phyloP scores from a whole-genome alignment of 2,888 invertebrate genomes.

The Panopea generosa region DNA sequence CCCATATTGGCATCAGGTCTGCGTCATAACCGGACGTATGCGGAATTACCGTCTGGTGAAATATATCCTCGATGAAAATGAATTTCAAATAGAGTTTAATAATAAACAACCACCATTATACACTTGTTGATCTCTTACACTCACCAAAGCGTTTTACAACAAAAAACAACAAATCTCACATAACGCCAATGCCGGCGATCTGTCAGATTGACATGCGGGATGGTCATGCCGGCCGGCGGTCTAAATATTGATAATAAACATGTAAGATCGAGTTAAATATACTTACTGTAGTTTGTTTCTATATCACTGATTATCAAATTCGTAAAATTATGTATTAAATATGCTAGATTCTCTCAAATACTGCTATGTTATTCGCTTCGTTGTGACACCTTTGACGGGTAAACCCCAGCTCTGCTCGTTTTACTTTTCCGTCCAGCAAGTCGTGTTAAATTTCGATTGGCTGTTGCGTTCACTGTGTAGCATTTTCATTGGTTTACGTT shows the following conservation, averaged over 20 bases:
- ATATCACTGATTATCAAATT: background rate
- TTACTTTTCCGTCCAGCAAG: constrained; percentile 16
- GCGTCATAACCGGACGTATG: no score
- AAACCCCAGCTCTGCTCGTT: constrained; percentile 6
- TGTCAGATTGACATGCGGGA: no score
- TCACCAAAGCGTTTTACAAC: no score
- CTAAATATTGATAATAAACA: background rate
- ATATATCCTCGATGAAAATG: no score
- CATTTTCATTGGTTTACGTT: constrained; percentile 66
- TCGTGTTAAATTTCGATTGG: constrained; percentile 68
- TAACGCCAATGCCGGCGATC: no score
- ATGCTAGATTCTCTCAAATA: background rate
- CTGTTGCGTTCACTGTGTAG: constrained; percentile 49
- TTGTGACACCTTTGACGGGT: constrained; percentile 4
- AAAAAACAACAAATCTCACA: no score
- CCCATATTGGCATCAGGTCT: no score
- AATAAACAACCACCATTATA: no score
- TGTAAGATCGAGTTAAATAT: background rate
- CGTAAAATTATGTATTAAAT: background rate
- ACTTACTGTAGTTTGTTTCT: constrained; percentile 5
- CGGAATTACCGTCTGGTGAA: no score
- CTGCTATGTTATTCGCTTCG: no score
- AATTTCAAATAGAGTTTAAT: no score
- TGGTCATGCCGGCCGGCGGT: constrained; percentile 2
- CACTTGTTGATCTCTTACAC: no score